Evolutionary conservation across 2,113 vertebrate species (phyloP), one percentile per base, ranked within the genome.

Genomic region (Dicaeum eximium): DNA sequence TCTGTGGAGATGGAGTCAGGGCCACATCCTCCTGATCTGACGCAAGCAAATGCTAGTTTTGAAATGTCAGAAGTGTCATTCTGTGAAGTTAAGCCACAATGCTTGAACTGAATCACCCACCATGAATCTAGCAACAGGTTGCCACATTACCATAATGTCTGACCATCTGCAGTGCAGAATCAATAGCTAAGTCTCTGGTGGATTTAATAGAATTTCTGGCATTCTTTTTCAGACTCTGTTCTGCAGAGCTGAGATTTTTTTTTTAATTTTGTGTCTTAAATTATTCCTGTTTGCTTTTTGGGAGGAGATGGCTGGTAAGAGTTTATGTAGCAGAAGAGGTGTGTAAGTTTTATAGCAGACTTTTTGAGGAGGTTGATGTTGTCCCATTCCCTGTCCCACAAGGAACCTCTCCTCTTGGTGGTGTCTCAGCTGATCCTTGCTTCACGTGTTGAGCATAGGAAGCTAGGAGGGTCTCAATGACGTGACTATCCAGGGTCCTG

Each of bases 91-190:
- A 74, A 88, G 71, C 48, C 75, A 74, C 72, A 86, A 48, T 70
- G 38, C 60, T 77, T 73, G 48, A 95, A 61, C 57, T 94, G 92
- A 90, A 71, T 94, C 86, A 83, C 38, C 21, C 12, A 0, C 89
- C 66, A 64, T 74, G 81, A 82, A 90, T 88, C 67, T 86, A 95
- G 81, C 93, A 90, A 90, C 82, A 93, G 93, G 75, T 94, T 86
- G 38, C 71, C 54, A 61, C 33, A 33, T 82, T 80, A 66, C 75
- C 60, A 44, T 94, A 66, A 56, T 13, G 4, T 86, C 92, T 93
- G 90, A 88, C 74, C 44, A 88, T 82, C 93, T 95, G 93, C 71
- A 88, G 47, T 80, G 44, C 44, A 90, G 90, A 97, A 88, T 83
- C 79, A 93, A 57, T 56, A 93, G 85, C 88, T 71, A 92, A 69